phyloP scores from a whole-genome alignment of 2,888 invertebrate genomes.

The Lepeophtheirus nordmannii region DNA sequence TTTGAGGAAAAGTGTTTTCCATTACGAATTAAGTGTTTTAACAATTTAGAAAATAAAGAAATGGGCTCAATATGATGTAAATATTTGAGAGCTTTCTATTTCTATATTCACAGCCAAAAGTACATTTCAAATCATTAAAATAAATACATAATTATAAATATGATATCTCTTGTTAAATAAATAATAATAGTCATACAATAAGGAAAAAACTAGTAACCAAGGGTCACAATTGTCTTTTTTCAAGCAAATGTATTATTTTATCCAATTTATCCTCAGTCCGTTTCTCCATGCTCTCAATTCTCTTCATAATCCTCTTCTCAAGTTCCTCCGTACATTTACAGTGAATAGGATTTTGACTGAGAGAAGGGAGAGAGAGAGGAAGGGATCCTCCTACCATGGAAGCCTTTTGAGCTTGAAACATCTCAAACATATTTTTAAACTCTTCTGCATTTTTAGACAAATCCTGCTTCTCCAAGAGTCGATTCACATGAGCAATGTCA shows the following conservation, averaged over 20 bases:
- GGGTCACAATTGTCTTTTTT: background rate
- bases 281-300: background rate
- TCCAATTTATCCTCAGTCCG: background rate
- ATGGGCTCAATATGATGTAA: background rate
- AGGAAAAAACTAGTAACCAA: background rate
- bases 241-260: background rate
- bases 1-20: background rate
- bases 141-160: background rate
- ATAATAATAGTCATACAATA: background rate
- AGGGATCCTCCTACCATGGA: background rate
- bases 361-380: background rate
- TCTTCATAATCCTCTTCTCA: background rate
- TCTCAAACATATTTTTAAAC: background rate
- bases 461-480: background rate
- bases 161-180: background rate
- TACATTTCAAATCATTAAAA: no score
- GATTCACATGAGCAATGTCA: background rate
- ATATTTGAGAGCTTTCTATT: background rate
- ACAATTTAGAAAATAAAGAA: no score
- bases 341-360: background rate
- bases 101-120: background rate
- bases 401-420: background rate
- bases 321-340: background rate
- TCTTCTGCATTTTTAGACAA: background rate
- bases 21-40: no score